A percentile compares a stretch with the other conserved stretches of the same genome.
Conservation (phyloP, 2,113 vertebrate genomes). For the Symphodus melops region DNA sequence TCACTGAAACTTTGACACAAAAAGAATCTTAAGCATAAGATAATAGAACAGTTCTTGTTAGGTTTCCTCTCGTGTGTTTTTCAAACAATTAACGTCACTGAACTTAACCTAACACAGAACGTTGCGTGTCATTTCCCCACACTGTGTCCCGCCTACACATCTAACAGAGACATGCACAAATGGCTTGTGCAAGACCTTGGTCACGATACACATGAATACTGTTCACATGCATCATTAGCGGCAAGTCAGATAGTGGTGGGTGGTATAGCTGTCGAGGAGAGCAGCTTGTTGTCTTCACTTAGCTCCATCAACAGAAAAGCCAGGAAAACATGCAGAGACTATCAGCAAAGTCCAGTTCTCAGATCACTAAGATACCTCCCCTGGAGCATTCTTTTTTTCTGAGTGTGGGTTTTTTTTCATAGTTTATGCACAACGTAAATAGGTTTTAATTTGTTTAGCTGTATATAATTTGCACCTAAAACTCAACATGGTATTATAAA, state of each 20-base stretch:
- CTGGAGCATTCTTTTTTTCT: constrained; percentile 44
- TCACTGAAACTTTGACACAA: too few species aligned
- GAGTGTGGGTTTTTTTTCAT: too few species aligned
- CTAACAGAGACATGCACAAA: constrained; percentile 16
- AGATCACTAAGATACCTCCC: constrained; percentile 47
- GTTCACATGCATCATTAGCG: constrained; percentile 56
- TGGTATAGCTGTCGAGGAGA: constrained; percentile 50
- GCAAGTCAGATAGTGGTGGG: constrained; percentile 41
- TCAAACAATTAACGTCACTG: neutral
- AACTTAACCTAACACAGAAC: neutral
- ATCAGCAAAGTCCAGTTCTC: constrained; percentile 48
- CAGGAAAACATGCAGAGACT: constrained; percentile 42
- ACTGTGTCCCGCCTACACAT: neutral
- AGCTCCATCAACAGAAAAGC: constrained; percentile 55
- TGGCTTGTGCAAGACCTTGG: constrained; percentile 23
- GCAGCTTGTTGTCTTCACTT: constrained; percentile 69
- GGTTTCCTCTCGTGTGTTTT: neutral
- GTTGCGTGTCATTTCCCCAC: neutral
- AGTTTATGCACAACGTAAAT: too few species aligned
- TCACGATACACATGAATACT: constrained; percentile 29
- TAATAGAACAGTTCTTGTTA: neutral
- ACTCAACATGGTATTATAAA: too few species aligned
- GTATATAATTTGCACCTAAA: too few species aligned
- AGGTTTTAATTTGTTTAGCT: too few species aligned
- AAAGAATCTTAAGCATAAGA: too few species aligned